Evolutionary conservation across 2,888 invertebrate species (phyloP).

Genomic region (Dione vanillae): DNA sequence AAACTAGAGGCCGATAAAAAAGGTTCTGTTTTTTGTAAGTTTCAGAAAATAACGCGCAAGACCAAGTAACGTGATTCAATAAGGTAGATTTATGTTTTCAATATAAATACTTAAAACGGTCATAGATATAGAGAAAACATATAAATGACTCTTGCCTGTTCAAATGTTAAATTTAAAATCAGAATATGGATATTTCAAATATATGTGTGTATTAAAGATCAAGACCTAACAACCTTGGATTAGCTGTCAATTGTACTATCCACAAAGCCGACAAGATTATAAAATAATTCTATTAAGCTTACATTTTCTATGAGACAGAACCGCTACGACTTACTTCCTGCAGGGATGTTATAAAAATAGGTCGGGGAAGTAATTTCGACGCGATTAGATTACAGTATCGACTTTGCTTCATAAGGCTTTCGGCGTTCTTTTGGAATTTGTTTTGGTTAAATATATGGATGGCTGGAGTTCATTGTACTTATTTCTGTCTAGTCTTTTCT

Average conservation of each 20-base stretch:
- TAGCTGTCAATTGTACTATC: neutral
- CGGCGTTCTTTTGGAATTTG: neutral
- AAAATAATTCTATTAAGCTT: neutral
- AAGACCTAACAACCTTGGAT: neutral
- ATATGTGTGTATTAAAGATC: too few relatives aligned
- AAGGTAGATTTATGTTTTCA: too few relatives aligned
- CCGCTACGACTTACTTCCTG: neutral
- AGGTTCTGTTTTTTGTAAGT: too few relatives aligned
- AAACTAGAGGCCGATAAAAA: neutral
- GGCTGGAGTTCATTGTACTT: too few relatives aligned
- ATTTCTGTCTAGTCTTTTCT: neutral
- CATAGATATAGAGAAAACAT: too few relatives aligned
- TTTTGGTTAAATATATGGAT: too few relatives aligned
- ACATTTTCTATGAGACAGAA: neutral
- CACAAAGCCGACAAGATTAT: neutral
- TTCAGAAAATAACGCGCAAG: too few relatives aligned
- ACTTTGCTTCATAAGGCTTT: neutral
- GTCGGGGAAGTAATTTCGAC: constrained; percentile 4
- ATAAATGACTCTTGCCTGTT: too few relatives aligned
- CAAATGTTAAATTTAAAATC: too few relatives aligned
- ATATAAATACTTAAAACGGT: too few relatives aligned
- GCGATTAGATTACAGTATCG: constrained; percentile 13
- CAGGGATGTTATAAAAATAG: neutral
- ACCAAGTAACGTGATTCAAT: too few relatives aligned
- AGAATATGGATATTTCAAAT: too few relatives aligned